These are phyloP conservation scores for Andricus curvator DNA, from an alignment of 2,888 invertebrate genomes.

Conservation along the genomic window DNA sequence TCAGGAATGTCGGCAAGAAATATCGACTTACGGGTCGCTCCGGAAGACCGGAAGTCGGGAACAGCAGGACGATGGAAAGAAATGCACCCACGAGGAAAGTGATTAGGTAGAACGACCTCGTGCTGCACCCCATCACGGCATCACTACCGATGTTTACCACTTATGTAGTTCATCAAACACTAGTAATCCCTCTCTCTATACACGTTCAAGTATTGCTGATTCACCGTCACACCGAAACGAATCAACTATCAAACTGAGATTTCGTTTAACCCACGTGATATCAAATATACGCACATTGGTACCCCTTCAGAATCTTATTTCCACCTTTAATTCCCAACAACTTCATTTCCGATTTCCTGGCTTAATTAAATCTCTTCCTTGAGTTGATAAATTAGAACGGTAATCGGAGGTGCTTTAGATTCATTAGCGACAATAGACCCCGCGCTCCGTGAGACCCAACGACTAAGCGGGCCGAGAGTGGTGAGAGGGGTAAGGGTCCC, in stretches of 20 bases:
- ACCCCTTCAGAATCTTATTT: neutral
- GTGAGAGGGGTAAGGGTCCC: too few species aligned
- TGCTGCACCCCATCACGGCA: conserved; percentile 61
- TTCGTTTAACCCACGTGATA: conserved; percentile 17
- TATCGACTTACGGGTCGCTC: conserved; percentile 57
- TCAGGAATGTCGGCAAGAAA: conserved; percentile 17
- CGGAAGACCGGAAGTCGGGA: conserved; percentile 57
- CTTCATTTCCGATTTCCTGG: neutral
- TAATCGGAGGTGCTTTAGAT: too few species aligned
- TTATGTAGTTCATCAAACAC: conserved; percentile 42
- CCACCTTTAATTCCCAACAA: conserved; percentile 4
- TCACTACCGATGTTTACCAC: conserved; percentile 55
- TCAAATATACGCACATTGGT: neutral
- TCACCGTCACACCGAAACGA: neutral
- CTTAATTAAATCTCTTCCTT: neutral
- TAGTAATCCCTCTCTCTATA: conserved; percentile 8
- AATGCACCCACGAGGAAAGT: conserved; percentile 57
- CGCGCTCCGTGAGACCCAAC: too few species aligned
- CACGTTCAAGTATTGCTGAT: neutral
- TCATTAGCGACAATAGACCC: too few species aligned
- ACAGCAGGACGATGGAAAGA: conserved; percentile 55
- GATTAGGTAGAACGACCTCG: conserved; percentile 57
- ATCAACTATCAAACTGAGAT: too few species aligned
- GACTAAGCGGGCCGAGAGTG: too few species aligned
- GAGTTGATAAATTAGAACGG: neutral